A percentile compares a stretch with the other conserved stretches of the same genome.
These are phyloP conservation scores for Folsomia candida DNA, from an alignment of 2,888 invertebrate genomes.

Conservation along the genomic window DNA sequence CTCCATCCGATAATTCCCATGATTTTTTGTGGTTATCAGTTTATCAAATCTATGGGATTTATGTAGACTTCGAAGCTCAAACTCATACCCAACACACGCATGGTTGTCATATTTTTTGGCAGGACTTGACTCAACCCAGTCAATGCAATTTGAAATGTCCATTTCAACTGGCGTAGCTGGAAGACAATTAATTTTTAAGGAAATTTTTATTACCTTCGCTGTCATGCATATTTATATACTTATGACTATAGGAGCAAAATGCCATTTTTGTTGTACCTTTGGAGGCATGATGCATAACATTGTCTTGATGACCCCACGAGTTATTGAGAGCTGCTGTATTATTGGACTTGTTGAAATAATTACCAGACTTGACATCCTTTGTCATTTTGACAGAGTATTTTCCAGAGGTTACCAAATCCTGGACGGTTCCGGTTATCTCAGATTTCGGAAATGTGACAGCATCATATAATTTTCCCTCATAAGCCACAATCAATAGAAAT, in stretches of 20 bases:
- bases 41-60: constrained; percentile 38
- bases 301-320: no score
- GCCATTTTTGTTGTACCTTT: no score
- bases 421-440: constrained; percentile 36
- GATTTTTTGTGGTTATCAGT: constrained; percentile 30
- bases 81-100: constrained; percentile 46
- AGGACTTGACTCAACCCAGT: constrained; percentile 37
- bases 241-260: no score
- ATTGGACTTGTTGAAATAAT: background rate
- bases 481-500: constrained; percentile 41
- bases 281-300: no score
- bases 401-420: constrained; percentile 39
- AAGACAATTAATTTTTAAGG: no score
- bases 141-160: constrained; percentile 44
- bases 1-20: no score
- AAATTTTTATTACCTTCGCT: no score
- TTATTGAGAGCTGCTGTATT: no score
- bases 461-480: constrained; percentile 47
- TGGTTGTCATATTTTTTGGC: constrained; percentile 38
- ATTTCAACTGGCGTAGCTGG: no score
- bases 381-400: constrained; percentile 42
- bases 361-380: constrained; percentile 23
- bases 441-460: constrained; percentile 46
- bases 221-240: no score
- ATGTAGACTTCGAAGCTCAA: constrained; percentile 45